These are phyloP conservation scores for Syngnathus acus DNA, from an alignment of 2,797 vertebrate species.

Conservation along the genomic window DNA sequence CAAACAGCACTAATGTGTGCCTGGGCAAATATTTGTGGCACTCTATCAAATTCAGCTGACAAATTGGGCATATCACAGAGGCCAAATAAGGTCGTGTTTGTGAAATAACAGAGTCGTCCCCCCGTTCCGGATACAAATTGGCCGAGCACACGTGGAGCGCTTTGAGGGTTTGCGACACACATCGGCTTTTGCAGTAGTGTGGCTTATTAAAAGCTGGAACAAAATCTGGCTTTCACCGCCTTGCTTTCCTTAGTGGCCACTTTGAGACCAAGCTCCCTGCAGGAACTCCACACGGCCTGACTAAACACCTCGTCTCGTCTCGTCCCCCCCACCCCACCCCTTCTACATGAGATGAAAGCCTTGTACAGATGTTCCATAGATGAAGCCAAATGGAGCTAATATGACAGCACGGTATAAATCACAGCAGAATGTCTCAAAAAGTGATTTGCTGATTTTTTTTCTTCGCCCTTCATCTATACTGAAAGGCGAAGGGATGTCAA, in stretches of 20 bases:
- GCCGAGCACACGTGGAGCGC: slow-evolving; percentile 51
- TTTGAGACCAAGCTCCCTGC: slow-evolving; percentile 41
- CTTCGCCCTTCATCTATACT: slow-evolving; percentile 30
- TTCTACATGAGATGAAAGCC: slow-evolving; percentile 41
- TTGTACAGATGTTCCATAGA: slow-evolving; percentile 46
- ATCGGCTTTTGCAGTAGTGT: slow-evolving; percentile 47
- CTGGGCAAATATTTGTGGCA: slow-evolving; percentile 70
- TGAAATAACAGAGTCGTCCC: slow-evolving; percentile 62
- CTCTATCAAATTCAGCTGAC: slow-evolving; percentile 70
- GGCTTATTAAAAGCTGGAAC: slow-evolving; percentile 68
- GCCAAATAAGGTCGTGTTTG: slow-evolving; percentile 65
- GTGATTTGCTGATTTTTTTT: slow-evolving; percentile 26
- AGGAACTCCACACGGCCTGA: slow-evolving; percentile 45
- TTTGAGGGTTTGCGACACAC: slow-evolving; percentile 64
- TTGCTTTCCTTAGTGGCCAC: slow-evolving; percentile 38
- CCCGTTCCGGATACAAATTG: slow-evolving; percentile 57
- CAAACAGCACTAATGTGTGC: slow-evolving; percentile 68
- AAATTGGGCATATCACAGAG: slow-evolving; percentile 69
- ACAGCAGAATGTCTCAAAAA: slow-evolving; percentile 33
- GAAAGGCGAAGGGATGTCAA: slow-evolving; percentile 51
- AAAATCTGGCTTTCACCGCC: slow-evolving; percentile 67
- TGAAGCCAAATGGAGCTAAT: slow-evolving; percentile 48
- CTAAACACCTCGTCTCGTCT: slow-evolving; percentile 37
- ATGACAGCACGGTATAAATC: slow-evolving; percentile 36
- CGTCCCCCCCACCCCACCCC: slow-evolving; percentile 4